Base-by-base conservation (phyloP, 2,888 invertebrate genomes). In the Coecobrya sp. region DNA sequence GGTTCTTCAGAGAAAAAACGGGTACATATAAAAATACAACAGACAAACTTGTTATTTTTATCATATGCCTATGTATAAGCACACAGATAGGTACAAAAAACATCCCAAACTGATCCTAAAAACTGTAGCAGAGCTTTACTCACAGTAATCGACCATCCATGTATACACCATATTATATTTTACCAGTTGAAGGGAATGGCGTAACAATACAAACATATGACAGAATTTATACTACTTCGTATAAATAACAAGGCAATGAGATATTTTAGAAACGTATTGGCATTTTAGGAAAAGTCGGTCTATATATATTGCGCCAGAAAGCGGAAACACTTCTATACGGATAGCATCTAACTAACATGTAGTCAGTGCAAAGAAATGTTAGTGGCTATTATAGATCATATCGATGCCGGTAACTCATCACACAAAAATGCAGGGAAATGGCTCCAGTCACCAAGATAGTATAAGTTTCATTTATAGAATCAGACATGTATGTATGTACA, bases 341-440 rank as follows among this genome's bases (percentile, higher is more conserved):
- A 8, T 30, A 27, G 27, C 27, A 70, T 27, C 25, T 27, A 70
- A 16, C 3, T 36, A 36, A 36, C 36, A 36, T 36, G 7, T 36
- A 36, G 36, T 36, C 36, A 36, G 36, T 36, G 36, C 7, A 19
- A 22, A 52, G 76, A 49, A 3, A 25, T 49, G 76, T 8, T 68
- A 68, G 8, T 19, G 45, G 73, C 73, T 45, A 73, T 45, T 36
- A 7, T 81, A 30, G 81, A 55, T 55, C 45, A 55, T 81, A 55
- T 81, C 52, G 7, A 22, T 27, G 19, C 42, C 49, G 49, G 55
- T 86, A 86, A 73, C 73, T 86, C 86, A 86, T 86, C 65, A 86
- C 36, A 49, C 36, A 86, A 52, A 81, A 52, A 81, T 81, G 27
- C 19, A 30, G 55, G 52, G 55, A 86, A 81, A 81, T 30, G 52